Base-by-base conservation (phyloP, 2,888 invertebrate species). In the Plagiodera versicolora region DNA sequence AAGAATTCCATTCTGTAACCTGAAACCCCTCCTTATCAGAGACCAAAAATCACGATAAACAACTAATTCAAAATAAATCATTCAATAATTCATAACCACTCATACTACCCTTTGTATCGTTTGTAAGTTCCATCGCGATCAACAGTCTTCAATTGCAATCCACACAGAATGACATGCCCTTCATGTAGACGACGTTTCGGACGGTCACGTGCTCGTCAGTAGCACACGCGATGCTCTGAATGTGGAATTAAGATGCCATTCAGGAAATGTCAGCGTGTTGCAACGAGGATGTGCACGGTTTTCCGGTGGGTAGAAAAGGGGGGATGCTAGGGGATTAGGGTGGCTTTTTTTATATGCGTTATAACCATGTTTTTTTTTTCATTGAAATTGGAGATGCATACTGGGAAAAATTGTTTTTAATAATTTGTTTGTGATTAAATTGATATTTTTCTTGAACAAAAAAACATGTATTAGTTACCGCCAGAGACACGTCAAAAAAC, bases 251-350 rank as follows among this genome's bases (percentile, higher is more conserved):
- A 59, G 56, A 45, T 47, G 51, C 54, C 20, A 52, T 56, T 56
- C 56, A 52, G 55, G 64, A 64, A 58, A 60, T 58, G 63, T 63
- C 63, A 58, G 55, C 57, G 47, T 58, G 60, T 53, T 55, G 46
- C 57, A 63, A 60, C 60, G 51, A 48, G 57, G 60, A 60, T 56
- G 55, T 47, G 39, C 14, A 39, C 14, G 14, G 14, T n/a, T 39
- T 39, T 1, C 39, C 14, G 39, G 39, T 3, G n/a, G 18, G 18
- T n/a, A 48, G 48, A 46, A 8, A n/a, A n/a, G n/a, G 17, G 2
- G 17, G 19, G 46, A n/a, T 46, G 46, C 17, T 2, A 19, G 10
- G 19, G 19, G n/a, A 6, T 8, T 10, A 28, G 49, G 30, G 49
- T 19, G 14, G 14, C 2, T 49, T 1, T 1, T 8, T 24, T 3